Base-by-base conservation (phyloP, 2,888 invertebrate species). In the Drosophila mettleri region DNA sequence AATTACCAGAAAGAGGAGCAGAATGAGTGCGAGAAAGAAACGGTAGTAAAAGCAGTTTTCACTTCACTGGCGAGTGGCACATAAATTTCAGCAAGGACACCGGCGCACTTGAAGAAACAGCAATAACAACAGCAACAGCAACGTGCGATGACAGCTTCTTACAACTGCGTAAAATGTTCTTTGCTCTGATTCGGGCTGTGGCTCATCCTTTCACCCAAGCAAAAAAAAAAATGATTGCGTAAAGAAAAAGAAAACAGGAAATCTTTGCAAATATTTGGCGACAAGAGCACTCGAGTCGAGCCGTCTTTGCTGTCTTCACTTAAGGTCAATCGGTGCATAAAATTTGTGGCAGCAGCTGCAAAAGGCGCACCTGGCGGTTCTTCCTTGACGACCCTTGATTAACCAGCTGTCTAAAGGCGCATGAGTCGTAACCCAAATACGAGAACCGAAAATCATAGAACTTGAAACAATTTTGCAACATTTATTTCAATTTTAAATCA, bases 1-100 rank as follows among this genome's bases (percentile, higher is more conserved):
- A 67, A 68, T 39, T 48, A 49, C 51, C 33, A 33, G 39, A 46
- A 29, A 52, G 43, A 38, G 36, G 48, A 34, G 22, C 38, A 41
- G 18, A 31, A 48, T 14, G 38, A 18, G 12, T 6, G 45, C 29
- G 43, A 10, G 18, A 18, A 18, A 24, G 48, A n/a, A 24, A 43
- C 24, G 7, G 18, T 45, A 67, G 74, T 61, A 45, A 76, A 59
- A 67, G 80, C 86, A 82, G 80, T 82, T 87, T 86, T 85, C 77
- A 85, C 87, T 83, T 83, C 77, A 66, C 52, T 60, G 69, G 64
- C 85, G 79, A 83, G 87, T 85, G 81, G 77, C 78, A 85, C 86
- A 82, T 85, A 87, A 87, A 87, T 87, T 85, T 70, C 64, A 77
- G 59, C 86, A 81, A 86, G 81, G 82, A 86, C 78, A 81, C 59